Evolutionary conservation across 2,797 vertebrate genomes (phyloP).

Genomic region (Huso huso): DNA sequence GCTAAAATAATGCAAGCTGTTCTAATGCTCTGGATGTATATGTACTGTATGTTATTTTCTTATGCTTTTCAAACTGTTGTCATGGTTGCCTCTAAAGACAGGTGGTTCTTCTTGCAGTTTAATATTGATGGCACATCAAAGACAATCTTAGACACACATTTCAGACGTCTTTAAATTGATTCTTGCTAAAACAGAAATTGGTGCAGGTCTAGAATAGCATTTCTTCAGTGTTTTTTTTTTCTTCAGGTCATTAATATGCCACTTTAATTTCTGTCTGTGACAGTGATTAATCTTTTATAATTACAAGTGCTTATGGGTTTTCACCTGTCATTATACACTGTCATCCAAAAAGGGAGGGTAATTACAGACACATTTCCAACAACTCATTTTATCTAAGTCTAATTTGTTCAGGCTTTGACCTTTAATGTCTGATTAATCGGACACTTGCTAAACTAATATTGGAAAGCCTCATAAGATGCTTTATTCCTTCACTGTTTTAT

Average conservation of each 20-base stretch:
- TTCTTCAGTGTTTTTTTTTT: not conserved
- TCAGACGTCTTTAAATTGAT: constrained; percentile 1
- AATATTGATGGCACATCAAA: too few species aligned
- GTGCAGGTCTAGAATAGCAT: not conserved
- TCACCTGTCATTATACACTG: not conserved
- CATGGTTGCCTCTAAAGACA: too few species aligned
- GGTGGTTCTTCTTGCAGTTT: too few species aligned
- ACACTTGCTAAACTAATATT: too few species aligned
- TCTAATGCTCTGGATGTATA: too few species aligned
- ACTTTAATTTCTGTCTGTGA: not conserved
- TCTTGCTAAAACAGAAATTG: not conserved
- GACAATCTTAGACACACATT: constrained; percentile 4
- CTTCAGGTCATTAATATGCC: not conserved
- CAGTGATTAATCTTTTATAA: not conserved
- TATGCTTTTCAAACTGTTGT: too few species aligned
- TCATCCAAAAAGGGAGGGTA: not conserved
- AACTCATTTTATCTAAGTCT: not conserved
- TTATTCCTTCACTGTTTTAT: constrained; percentile 1
- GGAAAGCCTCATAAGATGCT: not conserved
- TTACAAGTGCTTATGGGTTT: not conserved
- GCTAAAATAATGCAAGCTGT: too few species aligned
- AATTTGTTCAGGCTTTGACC: not conserved
- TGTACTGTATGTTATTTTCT: too few species aligned
- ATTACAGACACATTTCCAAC: constrained; percentile 3
- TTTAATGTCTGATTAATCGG: not conserved